phyloP scores from a whole-genome alignment of 1,140 invertebrate species.

The Bombus vancouverensis region DNA sequence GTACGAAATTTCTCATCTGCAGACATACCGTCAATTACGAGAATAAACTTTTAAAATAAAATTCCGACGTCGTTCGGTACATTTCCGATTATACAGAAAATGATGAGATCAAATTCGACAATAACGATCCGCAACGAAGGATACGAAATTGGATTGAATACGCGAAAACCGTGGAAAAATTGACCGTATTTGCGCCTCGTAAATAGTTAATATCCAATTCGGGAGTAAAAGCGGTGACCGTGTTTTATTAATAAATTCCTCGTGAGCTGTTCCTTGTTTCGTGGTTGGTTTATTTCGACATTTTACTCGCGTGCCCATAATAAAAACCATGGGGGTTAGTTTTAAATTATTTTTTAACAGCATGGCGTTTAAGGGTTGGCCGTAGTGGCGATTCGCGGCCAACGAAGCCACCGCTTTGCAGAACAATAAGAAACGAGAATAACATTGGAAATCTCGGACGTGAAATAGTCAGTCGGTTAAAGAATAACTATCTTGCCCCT shows the following conservation, averaged over 20 bases:
- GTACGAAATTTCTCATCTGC: too few species aligned
- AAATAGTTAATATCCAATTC: conserved; percentile 16
- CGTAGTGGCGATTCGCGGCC: neutral
- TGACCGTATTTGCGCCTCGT: neutral
- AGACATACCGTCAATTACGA: too few species aligned
- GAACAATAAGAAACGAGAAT: conserved; percentile 19
- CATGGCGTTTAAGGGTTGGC: neutral
- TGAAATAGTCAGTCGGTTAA: conserved; percentile 4
- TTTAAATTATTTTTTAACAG: conserved; percentile 31
- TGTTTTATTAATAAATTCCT: conserved; percentile 44
- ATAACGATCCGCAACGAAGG: neutral
- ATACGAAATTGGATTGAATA: neutral
- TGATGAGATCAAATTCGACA: neutral
- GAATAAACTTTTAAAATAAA: too few species aligned
- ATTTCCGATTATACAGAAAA: neutral
- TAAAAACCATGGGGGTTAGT: conserved; percentile 12
- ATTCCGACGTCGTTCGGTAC: too few species aligned
- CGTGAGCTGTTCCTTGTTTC: conserved; percentile 5
- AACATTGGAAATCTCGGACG: neutral
- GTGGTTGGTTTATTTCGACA: conserved; percentile 6
- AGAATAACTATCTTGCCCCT: neutral
- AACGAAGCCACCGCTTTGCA: neutral
- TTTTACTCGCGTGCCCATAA: neutral
- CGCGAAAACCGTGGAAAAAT: neutral
- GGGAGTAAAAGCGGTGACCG: neutral